Evolutionary conservation across 23 tunicate species (phyloP).

Genomic region (Halocynthia aurantium): DNA sequence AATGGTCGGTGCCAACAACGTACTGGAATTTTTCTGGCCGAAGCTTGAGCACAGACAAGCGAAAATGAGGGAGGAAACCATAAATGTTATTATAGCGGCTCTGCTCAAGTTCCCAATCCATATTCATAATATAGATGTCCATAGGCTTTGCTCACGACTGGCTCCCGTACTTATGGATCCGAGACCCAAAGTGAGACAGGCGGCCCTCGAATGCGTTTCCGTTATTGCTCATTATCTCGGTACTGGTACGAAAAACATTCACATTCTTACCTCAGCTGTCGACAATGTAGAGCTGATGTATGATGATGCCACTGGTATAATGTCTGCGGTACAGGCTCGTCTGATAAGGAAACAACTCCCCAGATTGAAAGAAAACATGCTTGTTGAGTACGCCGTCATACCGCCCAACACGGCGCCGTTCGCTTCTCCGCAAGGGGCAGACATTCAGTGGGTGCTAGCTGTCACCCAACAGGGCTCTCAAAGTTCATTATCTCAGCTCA

Average conservation of each 20-base stretch:
- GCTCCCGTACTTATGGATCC: constrained; percentile 40
- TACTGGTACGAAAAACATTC: constrained; percentile 6
- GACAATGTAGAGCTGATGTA: constrained; percentile 54
- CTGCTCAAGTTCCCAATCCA: constrained; percentile 28
- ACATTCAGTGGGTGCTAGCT: constrained; percentile 59
- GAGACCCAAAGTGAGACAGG: constrained; percentile 47
- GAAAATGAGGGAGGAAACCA: constrained; percentile 50
- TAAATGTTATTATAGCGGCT: constrained; percentile 53
- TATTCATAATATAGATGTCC: constrained; percentile 14
- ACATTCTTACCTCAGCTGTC: constrained; percentile 49
- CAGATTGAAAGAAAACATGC: constrained; percentile 45
- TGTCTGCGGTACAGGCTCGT: constrained; percentile 80
- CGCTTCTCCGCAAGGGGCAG: constrained; percentile 53
- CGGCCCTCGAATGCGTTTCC: constrained; percentile 73
- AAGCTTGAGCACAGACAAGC: constrained; percentile 38
- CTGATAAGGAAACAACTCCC: constrained; percentile 65
- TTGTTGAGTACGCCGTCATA: constrained; percentile 64
- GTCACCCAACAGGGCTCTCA: constrained; percentile 22
- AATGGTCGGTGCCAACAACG: constrained; percentile 25
- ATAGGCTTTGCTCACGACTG: constrained; percentile 26
- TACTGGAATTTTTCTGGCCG: constrained; percentile 53
- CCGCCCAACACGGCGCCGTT: constrained; percentile 32
- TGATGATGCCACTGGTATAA: constrained; percentile 73
- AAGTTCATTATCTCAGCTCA: constrained; percentile 20
- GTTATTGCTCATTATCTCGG: constrained; percentile 44